Base-by-base conservation (phyloP, 2,797 vertebrate genomes). In the Psittacula echo region DNA sequence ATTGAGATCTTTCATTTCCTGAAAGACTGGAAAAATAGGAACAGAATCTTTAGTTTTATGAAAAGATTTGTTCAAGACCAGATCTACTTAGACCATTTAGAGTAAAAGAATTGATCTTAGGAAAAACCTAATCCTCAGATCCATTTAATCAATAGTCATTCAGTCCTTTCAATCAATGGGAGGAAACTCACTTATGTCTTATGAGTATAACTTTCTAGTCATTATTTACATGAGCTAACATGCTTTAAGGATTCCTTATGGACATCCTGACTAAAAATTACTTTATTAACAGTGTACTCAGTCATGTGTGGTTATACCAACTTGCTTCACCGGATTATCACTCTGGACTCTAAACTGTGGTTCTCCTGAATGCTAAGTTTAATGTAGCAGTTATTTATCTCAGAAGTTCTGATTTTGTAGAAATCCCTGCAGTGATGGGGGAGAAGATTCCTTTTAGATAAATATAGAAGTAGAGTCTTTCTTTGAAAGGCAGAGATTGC, bases 381-480 rank as follows among this genome's bases (percentile, higher is more conserved):
- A 54, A 64, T 85, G 68, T 75, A 7, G 10, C 32, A 85, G 53
- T 65, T 91, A 65, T 67, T 94, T 79, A 76, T 58, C 54, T 80
- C 61, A 72, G 61, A 92, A 94, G 54, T 65, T 84, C 85, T 68
- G 29, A 93, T 95, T 91, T 81, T 54, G 29, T 45, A 71, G 72
- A 93, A 92, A 79, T 83, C 74, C 16, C 47, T 72, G 21, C 71
- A 77, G 34, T 6, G 51, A 37, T 61, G 64, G 56, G 54, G 79
- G 26, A 88, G 87, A 39, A 85, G 86, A 34, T 87, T 60, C 82
- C 90, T 90, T 82, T 65, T 72, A 81, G 58, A 93, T 71, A 85
- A 96, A 93, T 60, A 95, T 82, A 96, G 54, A 84, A 71, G 64
- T 22, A 47, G 9, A 54, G 90, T 82, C 72, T 78, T 80, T 51